Evolutionary conservation across 2,797 vertebrate genomes (phyloP).

Genomic region (Melanotaenia trifasciata): DNA sequence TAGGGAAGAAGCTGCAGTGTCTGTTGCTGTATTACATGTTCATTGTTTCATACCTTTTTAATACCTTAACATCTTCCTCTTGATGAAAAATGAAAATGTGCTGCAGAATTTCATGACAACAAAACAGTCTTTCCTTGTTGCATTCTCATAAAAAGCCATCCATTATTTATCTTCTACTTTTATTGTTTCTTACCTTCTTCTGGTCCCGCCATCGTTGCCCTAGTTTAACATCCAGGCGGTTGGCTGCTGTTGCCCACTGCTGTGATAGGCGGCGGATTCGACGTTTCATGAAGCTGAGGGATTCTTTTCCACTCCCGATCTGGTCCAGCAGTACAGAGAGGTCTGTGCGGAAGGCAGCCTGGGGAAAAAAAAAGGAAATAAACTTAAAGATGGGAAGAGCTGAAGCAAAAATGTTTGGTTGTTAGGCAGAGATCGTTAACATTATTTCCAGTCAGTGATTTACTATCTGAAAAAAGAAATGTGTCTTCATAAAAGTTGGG

Average conservation of each 20-base stretch:
- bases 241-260: conserved; percentile 90
- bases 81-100: no score
- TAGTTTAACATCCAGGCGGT: conserved; percentile 85
- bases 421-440: background rate
- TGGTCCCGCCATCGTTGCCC: conserved; percentile 83
- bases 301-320: conserved; percentile 93
- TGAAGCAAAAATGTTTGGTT: no score
- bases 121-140: no score
- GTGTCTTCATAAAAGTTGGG: background rate
- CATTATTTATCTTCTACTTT: background rate
- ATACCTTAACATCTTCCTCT: no score
- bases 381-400: conserved; percentile 5
- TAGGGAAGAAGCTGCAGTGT: background rate
- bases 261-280: conserved; percentile 86
- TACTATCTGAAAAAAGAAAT: conserved; percentile 1
- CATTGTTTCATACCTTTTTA: no score
- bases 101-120: no score
- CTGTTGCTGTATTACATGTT: background rate
- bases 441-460: background rate
- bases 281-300: conserved; percentile 96
- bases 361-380: conserved; percentile 9
- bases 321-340: conserved; percentile 91
- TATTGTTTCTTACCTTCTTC: conserved; percentile 84
- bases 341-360: conserved; percentile 90
- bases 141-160: no score